phyloP scores from a whole-genome alignment of 35 echinoderm and acorn worm genomes.

The Heliocidaris erythrogramma region DNA sequence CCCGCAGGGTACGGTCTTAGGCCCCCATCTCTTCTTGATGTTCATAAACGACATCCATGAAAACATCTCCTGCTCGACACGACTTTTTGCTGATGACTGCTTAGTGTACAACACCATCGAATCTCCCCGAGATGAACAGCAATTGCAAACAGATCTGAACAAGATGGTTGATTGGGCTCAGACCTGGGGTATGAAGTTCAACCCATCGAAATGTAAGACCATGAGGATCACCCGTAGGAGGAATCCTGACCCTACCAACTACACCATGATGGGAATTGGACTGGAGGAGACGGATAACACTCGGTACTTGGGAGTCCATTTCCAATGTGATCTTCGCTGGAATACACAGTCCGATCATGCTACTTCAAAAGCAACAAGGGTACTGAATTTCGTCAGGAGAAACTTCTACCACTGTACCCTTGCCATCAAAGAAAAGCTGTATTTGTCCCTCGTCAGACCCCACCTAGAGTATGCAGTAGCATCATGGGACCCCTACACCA shows the following conservation, averaged over 20 bases:
- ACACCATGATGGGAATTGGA: background rate
- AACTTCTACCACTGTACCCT: conserved; percentile 31
- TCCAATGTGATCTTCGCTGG: conserved; percentile 38
- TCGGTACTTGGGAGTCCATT: conserved; percentile 16
- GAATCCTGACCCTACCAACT: background rate
- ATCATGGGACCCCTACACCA: conserved; percentile 40
- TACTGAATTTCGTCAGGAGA: conserved; percentile 50
- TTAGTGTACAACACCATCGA: conserved; percentile 5
- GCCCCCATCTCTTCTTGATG: background rate
- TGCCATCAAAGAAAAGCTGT: conserved; percentile 47
- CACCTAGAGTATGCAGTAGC: conserved; percentile 47
- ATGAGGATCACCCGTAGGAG: conserved; percentile 38
- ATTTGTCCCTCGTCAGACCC: conserved; percentile 39
- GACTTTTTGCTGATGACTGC: background rate
- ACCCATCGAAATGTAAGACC: conserved; percentile 38
- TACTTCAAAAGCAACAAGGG: background rate
- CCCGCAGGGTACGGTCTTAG: background rate
- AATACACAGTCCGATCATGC: background rate
- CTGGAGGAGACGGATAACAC: background rate
- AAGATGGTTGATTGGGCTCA: conserved; percentile 3
- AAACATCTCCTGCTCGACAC: background rate
- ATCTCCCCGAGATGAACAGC: background rate
- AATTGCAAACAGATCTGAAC: background rate
- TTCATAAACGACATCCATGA: background rate
- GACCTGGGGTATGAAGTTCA: conserved; percentile 40